A percentile compares a stretch with the other conserved stretches of the same genome.
phyloP scores from a whole-genome alignment of 2,888 invertebrate species.

The Mystacides longicornis region DNA sequence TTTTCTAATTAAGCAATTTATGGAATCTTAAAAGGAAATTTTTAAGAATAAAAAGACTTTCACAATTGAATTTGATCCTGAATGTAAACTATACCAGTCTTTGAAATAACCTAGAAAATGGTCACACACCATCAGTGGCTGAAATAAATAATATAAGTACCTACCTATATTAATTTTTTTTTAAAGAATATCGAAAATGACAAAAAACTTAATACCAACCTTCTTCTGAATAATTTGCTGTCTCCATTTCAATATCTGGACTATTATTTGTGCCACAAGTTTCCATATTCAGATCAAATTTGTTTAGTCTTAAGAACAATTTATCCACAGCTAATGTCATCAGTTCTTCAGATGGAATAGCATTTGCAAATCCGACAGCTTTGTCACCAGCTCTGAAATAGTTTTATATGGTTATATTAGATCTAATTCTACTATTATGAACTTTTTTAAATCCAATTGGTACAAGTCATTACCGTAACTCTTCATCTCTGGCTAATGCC shows the following conservation, averaged over 20 bases:
- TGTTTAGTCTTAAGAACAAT: conserved; percentile 17
- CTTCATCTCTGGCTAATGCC: conserved; percentile 55
- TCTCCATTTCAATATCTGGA: conserved; percentile 9
- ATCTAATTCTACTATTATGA: not conserved
- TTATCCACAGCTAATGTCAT: conserved; percentile 22
- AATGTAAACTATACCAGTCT: no score
- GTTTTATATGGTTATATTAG: no score
- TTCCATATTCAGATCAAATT: conserved; percentile 21
- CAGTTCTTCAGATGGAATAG: conserved; percentile 16
- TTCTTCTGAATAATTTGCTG: conserved; percentile 27
- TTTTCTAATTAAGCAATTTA: no score
- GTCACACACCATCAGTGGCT: no score
- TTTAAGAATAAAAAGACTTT: no score
- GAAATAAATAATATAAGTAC: no score
- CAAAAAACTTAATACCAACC: no score
- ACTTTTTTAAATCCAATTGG: not conserved
- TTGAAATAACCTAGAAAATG: no score
- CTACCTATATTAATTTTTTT: no score
- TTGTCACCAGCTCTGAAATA: conserved; percentile 8
- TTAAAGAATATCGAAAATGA: no score
- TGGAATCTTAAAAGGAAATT: no score
- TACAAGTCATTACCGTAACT: conserved; percentile 43
- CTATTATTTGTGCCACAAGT: conserved; percentile 10
- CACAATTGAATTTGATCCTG: no score
- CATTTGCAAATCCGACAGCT: conserved; percentile 16